Evolutionary conservation across 2,113 vertebrate genomes (phyloP).

Genomic region (Nothocercus julius): DNA sequence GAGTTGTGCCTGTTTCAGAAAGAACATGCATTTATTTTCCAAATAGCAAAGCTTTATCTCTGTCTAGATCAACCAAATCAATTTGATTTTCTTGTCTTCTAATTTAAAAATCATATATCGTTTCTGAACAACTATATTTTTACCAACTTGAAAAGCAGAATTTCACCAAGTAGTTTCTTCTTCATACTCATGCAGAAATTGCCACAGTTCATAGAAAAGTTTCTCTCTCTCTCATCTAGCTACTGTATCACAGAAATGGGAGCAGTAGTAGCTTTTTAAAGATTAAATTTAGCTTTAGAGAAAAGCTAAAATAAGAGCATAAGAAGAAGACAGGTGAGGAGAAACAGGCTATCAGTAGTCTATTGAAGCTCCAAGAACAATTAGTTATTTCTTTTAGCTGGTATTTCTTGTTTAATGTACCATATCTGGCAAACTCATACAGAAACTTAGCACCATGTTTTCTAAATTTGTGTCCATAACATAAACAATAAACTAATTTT

Average conservation of each 20-base stretch:
- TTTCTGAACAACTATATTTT: not conserved
- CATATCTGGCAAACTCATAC: not conserved
- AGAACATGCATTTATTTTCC: not conserved
- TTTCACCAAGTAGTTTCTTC: not conserved
- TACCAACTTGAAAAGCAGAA: not conserved
- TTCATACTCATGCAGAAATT: not conserved
- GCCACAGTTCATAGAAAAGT: not conserved
- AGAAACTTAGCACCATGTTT: not conserved
- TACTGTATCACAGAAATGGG: not conserved
- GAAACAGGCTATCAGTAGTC: not conserved
- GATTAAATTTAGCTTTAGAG: not conserved
- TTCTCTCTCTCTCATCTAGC: not conserved
- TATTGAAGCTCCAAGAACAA: slow-evolving; percentile 13
- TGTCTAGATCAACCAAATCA: not conserved
- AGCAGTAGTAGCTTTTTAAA: not conserved
- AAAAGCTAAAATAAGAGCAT: slow-evolving; percentile 27
- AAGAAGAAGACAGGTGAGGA: not conserved
- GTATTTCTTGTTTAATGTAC: not conserved
- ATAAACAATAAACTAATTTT: not conserved
- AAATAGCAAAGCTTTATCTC: not conserved
- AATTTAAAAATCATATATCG: not conserved
- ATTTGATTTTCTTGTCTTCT: not conserved
- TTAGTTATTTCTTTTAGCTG: slow-evolving; percentile 4
- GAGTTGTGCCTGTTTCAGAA: not conserved
- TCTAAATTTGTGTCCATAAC: not conserved